Conservation (phyloP, 2,888 invertebrate genomes). For the Candidula unifasciata region DNA sequence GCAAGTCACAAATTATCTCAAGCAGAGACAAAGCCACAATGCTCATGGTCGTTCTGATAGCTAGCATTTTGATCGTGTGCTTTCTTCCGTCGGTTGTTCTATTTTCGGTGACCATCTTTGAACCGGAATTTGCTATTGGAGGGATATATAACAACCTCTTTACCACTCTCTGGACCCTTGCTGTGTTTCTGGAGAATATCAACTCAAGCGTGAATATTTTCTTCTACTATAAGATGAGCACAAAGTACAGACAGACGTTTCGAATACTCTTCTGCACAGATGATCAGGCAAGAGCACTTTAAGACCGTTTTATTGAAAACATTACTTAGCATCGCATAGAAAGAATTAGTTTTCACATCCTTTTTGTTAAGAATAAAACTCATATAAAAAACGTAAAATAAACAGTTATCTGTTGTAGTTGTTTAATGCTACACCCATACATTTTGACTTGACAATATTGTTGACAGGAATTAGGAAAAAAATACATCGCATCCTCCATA, state of each 20-base stretch:
- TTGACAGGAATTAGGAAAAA: too few relatives aligned
- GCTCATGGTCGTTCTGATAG: neutral
- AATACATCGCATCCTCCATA: too few relatives aligned
- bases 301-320: too few relatives aligned
- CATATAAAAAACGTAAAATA: too few relatives aligned
- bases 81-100: neutral
- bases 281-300: too few relatives aligned
- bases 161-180: neutral
- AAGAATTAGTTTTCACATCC: too few relatives aligned
- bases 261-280: neutral
- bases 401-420: too few relatives aligned
- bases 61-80: neutral
- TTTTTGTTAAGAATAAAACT: too few relatives aligned
- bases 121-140: neutral
- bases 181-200: neutral
- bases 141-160: neutral
- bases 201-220: too few relatives aligned
- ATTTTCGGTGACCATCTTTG: neutral
- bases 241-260: conserved; percentile 1
- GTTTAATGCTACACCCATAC: too few relatives aligned
- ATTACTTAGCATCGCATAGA: too few relatives aligned
- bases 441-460: too few relatives aligned
- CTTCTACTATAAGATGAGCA: conserved; percentile 11
- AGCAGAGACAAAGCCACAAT: neutral
- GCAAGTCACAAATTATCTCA: neutral